Evolutionary conservation across 2,888 invertebrate species (phyloP).

Genomic region (Drosophila austrosaltans): DNA sequence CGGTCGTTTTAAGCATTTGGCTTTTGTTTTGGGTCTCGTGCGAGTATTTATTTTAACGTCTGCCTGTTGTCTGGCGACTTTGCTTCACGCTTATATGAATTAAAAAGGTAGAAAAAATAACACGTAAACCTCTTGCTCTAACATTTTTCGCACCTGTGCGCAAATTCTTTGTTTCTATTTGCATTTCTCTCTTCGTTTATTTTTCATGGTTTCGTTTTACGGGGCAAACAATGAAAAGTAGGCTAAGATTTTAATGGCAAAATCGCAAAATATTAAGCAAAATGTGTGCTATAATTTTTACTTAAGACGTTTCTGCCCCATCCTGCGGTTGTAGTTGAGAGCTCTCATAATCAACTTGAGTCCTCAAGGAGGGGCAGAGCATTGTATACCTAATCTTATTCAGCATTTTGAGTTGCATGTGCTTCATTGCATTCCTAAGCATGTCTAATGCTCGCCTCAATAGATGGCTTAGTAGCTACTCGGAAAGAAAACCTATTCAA

Average conservation of each 20-base stretch:
- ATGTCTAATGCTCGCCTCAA: conserved; percentile 55
- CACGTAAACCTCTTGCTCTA: conserved; percentile 33
- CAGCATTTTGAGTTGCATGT: conserved; percentile 42
- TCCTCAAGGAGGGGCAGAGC: background rate
- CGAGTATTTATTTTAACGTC: conserved; percentile 43
- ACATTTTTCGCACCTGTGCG: conserved; percentile 52
- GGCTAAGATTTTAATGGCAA: conserved; percentile 67
- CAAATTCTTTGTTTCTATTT: conserved; percentile 26
- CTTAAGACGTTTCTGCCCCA: background rate
- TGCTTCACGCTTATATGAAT: conserved; percentile 51
- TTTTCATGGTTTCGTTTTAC: background rate
- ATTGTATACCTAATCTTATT: conserved; percentile 35
- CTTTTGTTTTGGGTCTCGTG: conserved; percentile 31
- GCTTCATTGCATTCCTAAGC: conserved; percentile 61
- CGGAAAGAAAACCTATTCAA: background rate
- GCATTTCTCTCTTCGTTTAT: background rate
- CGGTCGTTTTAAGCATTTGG: conserved; percentile 35
- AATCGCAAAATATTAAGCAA: conserved; percentile 14
- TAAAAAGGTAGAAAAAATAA: conserved; percentile 48
- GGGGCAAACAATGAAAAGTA: conserved; percentile 54
- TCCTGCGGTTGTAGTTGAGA: background rate
- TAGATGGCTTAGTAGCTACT: conserved; percentile 54
- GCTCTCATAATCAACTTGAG: conserved; percentile 8
- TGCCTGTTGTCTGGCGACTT: conserved; percentile 43
- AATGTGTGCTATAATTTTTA: conserved; percentile 23